These are phyloP conservation scores for Icerya purchasi DNA, from an alignment of 2,888 invertebrate genomes.

Conservation along the genomic window DNA sequence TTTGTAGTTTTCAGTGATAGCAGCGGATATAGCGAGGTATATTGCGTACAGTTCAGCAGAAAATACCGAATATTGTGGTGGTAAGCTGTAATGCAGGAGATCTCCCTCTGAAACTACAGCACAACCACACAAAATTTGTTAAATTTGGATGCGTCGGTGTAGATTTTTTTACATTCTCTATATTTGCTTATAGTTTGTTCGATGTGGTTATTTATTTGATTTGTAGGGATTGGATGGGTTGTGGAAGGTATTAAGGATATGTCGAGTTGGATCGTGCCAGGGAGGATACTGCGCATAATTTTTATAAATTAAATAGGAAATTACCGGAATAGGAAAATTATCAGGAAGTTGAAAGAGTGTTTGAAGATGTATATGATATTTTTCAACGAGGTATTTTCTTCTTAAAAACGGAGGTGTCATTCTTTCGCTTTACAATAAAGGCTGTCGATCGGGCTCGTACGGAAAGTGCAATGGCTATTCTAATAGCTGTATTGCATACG, in stretches of 20 bases:
- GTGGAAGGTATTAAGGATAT: not conserved
- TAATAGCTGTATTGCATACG: no score
- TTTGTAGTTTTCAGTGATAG: not conserved
- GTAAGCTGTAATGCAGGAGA: not conserved
- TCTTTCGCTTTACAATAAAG: not conserved
- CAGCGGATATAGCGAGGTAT: no score
- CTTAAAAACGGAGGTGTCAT: not conserved
- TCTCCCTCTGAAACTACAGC: not conserved
- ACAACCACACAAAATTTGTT: not conserved
- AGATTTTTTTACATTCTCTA: not conserved
- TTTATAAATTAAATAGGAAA: not conserved
- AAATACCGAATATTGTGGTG: not conserved
- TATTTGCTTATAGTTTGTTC: not conserved
- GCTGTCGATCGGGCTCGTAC: not conserved
- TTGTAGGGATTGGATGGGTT: not conserved
- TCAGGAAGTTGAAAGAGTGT: no score
- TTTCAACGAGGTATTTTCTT: no score
- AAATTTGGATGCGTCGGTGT: not conserved
- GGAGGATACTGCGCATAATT: not conserved
- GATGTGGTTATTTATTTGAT: not conserved
- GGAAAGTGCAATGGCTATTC: not conserved
- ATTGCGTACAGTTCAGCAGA: not conserved
- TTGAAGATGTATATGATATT: no score
- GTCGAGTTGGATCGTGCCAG: no score
- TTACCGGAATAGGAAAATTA: not conserved